Evolutionary conservation across 1,140 invertebrate genomes (phyloP).

Genomic region (Anagrus nilaparvatae): DNA sequence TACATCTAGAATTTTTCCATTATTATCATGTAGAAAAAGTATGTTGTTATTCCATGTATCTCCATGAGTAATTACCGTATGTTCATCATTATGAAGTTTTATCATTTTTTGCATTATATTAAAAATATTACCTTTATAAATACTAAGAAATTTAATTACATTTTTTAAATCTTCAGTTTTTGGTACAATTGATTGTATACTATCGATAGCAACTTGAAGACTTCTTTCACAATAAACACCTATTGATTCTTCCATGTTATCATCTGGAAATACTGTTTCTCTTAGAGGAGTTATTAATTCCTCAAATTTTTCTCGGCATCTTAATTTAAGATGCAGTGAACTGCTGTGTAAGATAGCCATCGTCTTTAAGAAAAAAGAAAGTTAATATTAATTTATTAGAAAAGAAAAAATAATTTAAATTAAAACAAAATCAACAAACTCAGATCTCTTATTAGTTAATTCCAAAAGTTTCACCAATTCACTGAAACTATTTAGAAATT

Average conservation of each 20-base stretch:
- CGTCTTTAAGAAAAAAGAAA: slow-evolving; percentile 32
- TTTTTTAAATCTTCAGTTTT: slow-evolving; percentile 8
- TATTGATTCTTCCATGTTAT: slow-evolving; percentile 9
- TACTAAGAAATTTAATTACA: neutral
- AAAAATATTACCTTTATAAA: neutral
- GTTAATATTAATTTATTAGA: no score
- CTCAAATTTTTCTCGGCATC: slow-evolving; percentile 22
- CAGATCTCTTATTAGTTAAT: no score
- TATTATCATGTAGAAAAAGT: slow-evolving; percentile 26
- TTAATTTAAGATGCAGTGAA: slow-evolving; percentile 31
- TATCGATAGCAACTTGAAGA: slow-evolving; percentile 9
- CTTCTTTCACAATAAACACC: slow-evolving; percentile 14
- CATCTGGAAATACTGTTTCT: slow-evolving; percentile 22
- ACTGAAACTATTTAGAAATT: no score
- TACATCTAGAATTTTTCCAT: slow-evolving; percentile 14
- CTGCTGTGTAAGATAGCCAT: slow-evolving; percentile 36
- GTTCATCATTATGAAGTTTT: slow-evolving; percentile 14
- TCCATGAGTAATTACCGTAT: slow-evolving; percentile 33
- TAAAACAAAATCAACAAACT: no score
- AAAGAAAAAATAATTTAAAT: no score
- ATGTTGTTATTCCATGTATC: slow-evolving; percentile 40
- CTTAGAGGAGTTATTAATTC: slow-evolving; percentile 15
- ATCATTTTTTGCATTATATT: slow-evolving; percentile 2
- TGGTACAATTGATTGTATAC: slow-evolving; percentile 15
- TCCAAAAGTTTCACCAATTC: no score